Evolutionary conservation across 2,797 vertebrate genomes (phyloP).

Genomic region (Bradypodion pumilum): DNA sequence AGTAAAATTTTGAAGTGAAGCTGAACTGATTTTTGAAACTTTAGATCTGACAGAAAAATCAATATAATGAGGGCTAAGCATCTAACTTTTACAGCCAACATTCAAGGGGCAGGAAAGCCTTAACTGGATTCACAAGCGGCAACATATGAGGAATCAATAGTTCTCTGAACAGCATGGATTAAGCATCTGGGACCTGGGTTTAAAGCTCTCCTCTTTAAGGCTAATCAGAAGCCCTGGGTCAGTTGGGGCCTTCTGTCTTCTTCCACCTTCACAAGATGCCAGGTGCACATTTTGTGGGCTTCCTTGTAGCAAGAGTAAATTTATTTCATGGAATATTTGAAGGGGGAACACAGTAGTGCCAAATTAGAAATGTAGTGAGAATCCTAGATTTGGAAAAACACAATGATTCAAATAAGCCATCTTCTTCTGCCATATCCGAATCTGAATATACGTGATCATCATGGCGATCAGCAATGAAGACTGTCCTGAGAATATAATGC

Average conservation of each 20-base stretch:
- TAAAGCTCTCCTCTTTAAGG: neutral
- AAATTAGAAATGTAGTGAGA: neutral
- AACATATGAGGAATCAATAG: conserved; percentile 1
- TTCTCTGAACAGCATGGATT: neutral
- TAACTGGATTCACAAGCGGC: neutral
- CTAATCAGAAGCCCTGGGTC: neutral
- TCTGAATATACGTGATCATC: too few species aligned
- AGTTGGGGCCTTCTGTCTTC: neutral
- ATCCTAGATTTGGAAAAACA: neutral
- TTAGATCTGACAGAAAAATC: neutral
- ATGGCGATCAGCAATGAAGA: too few species aligned
- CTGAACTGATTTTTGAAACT: neutral
- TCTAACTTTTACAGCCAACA: neutral
- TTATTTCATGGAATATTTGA: neutral
- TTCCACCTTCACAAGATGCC: neutral
- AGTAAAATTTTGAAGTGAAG: neutral
- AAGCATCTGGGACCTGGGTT: neutral
- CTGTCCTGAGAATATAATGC: too few species aligned
- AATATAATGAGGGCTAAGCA: neutral
- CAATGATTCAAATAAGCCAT: neutral
- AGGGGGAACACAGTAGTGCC: neutral
- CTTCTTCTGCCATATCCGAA: too few species aligned
- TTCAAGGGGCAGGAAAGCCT: neutral
- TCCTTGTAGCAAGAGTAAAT: neutral
- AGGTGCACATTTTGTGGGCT: neutral